Evolutionary conservation across 2,797 vertebrate genomes (phyloP).

Genomic region (Oceanodroma leucorhoa): DNA sequence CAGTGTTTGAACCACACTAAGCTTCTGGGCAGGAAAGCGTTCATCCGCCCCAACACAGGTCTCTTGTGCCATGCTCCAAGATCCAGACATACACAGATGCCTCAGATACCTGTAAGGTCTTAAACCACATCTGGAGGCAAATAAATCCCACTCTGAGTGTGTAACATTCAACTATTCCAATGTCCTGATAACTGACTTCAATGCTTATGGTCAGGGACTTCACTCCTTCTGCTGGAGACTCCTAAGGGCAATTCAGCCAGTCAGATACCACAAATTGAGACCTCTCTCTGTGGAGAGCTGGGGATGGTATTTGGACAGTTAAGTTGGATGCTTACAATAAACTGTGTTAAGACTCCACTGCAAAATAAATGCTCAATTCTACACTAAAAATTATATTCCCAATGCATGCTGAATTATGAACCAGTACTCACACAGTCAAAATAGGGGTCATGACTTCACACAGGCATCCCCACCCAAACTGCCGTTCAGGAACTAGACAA

Average conservation of each 20-base stretch:
- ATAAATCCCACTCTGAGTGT: not conserved
- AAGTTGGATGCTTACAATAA: not conserved
- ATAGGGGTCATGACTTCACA: not conserved
- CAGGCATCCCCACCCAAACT: not conserved
- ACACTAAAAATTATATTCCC: not conserved
- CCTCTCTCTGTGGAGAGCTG: not conserved
- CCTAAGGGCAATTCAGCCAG: not conserved
- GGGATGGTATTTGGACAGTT: not conserved
- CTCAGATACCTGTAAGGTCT: not conserved
- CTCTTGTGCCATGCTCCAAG: not conserved
- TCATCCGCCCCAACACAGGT: not conserved
- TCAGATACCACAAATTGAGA: not conserved
- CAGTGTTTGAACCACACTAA: not conserved
- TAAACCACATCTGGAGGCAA: not conserved
- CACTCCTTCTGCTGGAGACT: not conserved
- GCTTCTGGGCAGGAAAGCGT: not conserved
- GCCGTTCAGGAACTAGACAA: not conserved
- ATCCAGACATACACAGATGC: not conserved
- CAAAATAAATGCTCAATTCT: not conserved
- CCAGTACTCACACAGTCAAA: not conserved
- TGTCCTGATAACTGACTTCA: not conserved
- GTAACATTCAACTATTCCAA: not conserved
- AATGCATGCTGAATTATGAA: not conserved
- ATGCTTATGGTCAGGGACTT: fast-evolving
- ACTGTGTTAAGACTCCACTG: not conserved